phyloP scores from a whole-genome alignment of 2,888 invertebrate species.

The Abrostola tripartita region DNA sequence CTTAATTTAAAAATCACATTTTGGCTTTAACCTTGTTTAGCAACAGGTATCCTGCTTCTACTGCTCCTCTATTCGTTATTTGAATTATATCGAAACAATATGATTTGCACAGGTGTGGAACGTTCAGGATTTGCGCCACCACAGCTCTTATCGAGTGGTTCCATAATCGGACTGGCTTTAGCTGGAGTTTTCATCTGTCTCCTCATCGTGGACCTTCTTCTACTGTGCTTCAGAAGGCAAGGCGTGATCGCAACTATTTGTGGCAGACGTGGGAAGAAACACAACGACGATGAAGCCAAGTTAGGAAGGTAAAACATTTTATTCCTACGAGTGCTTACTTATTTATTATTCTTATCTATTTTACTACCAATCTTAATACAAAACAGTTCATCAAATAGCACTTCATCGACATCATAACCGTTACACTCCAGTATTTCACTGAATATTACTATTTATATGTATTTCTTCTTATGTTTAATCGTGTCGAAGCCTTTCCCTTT shows the following conservation, averaged over 20 bases:
- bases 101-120: conserved; percentile 79
- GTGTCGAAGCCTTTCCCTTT: conserved; percentile 53
- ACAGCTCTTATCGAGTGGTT: conserved; percentile 90
- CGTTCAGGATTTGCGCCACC: conserved; percentile 83
- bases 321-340: not conserved
- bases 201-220: conserved; percentile 95
- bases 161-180: conserved; percentile 95
- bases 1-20: conserved; percentile 45
- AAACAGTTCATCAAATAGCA: conserved; percentile 63
- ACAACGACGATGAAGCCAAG: conserved; percentile 94
- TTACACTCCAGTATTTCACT: conserved; percentile 52
- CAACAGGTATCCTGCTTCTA: conserved; percentile 66
- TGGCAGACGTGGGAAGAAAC: conserved; percentile 90
- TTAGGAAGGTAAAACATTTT: conserved; percentile 92
- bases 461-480: conserved; percentile 57
- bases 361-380: conserved; percentile 40
- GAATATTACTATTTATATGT: conserved; percentile 55
- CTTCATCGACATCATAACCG: conserved; percentile 75
- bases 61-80: conserved; percentile 67
- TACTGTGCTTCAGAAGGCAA: conserved; percentile 91
- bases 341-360: conserved; percentile 9
- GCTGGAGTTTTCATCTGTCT: conserved; percentile 94
- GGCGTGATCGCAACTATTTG: conserved; percentile 92
- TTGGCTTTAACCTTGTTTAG: conserved; percentile 37
- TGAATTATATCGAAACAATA: conserved; percentile 48